Percentiles rank a stretch among this genome's conserved stretches.
Evolutionary conservation across 2,888 invertebrate species (phyloP).

Genomic region (Diploptera punctata): DNA sequence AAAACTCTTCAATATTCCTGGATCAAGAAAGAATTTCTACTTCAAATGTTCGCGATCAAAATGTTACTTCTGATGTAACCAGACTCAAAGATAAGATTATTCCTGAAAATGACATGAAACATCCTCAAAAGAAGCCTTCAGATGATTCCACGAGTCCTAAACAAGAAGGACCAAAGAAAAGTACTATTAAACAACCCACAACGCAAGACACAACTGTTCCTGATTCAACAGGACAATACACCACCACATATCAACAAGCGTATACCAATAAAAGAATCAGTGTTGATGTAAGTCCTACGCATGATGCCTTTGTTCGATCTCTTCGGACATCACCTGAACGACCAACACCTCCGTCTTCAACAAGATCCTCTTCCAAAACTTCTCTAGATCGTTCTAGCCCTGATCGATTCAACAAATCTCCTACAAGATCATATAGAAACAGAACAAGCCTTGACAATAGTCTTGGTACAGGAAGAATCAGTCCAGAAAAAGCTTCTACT

Average conservation of each 20-base stretch:
- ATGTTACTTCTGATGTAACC: neutral
- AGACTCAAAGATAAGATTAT: neutral
- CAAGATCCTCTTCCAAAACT: slow-evolving; percentile 51
- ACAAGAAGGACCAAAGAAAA: slow-evolving; percentile 1
- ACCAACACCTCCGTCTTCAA: slow-evolving; percentile 50
- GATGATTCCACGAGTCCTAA: neutral
- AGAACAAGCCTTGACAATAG: slow-evolving; percentile 41
- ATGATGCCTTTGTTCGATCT: slow-evolving; percentile 78
- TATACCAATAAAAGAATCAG: slow-evolving; percentile 62
- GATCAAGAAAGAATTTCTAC: slow-evolving; percentile 15
- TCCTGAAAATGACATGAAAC: neutral
- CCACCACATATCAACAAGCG: slow-evolving; percentile 67
- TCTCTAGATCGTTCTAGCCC: slow-evolving; percentile 44
- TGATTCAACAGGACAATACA: slow-evolving; percentile 55
- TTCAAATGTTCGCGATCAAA: neutral
- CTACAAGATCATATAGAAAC: slow-evolving; percentile 29
- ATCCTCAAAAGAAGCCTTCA: neutral
- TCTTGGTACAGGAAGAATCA: slow-evolving; percentile 38
- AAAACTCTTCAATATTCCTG: slow-evolving; percentile 3
- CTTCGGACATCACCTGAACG: slow-evolving; percentile 66
- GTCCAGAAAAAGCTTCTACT: slow-evolving; percentile 31
- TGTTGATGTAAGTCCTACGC: slow-evolving; percentile 72
- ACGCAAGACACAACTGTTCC: neutral
- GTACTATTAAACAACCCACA: neutral
- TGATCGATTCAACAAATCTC: slow-evolving; percentile 25